Base-by-base conservation (phyloP, 2,113 vertebrate species). In the Albula glossodonta region DNA sequence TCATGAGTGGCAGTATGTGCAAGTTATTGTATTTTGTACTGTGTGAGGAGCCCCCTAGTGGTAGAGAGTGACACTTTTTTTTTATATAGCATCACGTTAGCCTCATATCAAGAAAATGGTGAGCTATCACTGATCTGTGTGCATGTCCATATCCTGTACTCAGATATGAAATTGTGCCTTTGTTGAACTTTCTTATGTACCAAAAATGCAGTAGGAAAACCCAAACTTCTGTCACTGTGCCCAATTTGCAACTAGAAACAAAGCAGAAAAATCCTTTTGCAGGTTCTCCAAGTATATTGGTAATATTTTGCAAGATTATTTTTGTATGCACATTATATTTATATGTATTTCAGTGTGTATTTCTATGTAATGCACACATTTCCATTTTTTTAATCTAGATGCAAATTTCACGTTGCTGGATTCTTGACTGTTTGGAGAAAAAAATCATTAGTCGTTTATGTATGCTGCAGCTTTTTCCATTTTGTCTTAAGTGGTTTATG, bases 341-440 rank as follows among this genome's bases (percentile, higher is more conserved):
- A 87, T 90, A 86, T 83, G 12, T 13, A 50, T 88, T 57, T 92
- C 88, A 87, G 66, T 84, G 87, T 89, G 84, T 87, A 87, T 91
- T 86, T 88, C 85, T 88, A 81, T 81, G 12, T 60, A 66, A 51
- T 74, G 70, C 57, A 51, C 78, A 77, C 9, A 6, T 78, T 57
- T 77, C 79, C 51, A 84, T 78, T 51, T 81, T 84, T 86, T 57
- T 86, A 77, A 86, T 41, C 31, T 41, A 60, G 17, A 60, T 11
- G 60, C 17, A 5, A 66, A 66, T 66, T 66, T 15, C 4, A 19
- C 8, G 8, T 31, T 25, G 8, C 70, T 25, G 8, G 8, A n/a
- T 31, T 31, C 22, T 25, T 74, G 22, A 74, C 70, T 25, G 63
- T n/a, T 70, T n/a, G n/a, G 31, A 41, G 31, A 41, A 74, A 8